These are phyloP conservation scores for Rousettus madagascariensis DNA, from an alignment of 2,797 vertebrate genomes.

Conservation along the genomic window DNA sequence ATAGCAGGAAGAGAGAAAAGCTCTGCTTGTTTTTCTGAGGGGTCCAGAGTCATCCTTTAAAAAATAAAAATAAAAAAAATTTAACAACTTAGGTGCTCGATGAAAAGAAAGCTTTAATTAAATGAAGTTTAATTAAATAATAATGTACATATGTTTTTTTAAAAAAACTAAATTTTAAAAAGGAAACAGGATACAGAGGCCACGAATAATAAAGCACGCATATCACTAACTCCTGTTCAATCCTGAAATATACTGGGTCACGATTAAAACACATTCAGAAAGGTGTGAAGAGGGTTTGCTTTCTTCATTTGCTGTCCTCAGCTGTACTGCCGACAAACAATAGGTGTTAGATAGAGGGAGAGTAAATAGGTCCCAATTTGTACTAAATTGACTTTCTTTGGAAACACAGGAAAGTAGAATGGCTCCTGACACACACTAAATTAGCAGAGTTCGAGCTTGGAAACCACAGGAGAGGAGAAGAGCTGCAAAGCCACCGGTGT, in stretches of 20 bases:
- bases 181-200: constrained; percentile 68
- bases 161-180: constrained; percentile 60
- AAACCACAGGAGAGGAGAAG: background rate
- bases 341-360: constrained; percentile 52
- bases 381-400: constrained; percentile 69
- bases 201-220: background rate
- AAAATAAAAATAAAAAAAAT: constrained; percentile 50
- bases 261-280: constrained; percentile 59
- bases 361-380: constrained; percentile 74
- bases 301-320: constrained; percentile 57
- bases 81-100: constrained; percentile 68
- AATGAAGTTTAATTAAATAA: constrained; percentile 80
- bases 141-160: constrained; percentile 69
- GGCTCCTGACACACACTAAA: constrained; percentile 56
- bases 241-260: constrained; percentile 38
- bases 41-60: constrained; percentile 62
- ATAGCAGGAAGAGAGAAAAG: constrained; percentile 81
- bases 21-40: constrained; percentile 73
- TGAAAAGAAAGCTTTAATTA: constrained; percentile 79
- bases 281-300: constrained; percentile 57
- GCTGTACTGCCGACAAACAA: constrained; percentile 59
- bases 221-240: constrained; percentile 38
- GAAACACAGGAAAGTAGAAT: constrained; percentile 60
- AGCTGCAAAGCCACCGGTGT: background rate
- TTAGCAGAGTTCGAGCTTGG: constrained; percentile 46